Base-by-base conservation (phyloP, 2,888 invertebrate species). In the Tryphoninae sp. region DNA sequence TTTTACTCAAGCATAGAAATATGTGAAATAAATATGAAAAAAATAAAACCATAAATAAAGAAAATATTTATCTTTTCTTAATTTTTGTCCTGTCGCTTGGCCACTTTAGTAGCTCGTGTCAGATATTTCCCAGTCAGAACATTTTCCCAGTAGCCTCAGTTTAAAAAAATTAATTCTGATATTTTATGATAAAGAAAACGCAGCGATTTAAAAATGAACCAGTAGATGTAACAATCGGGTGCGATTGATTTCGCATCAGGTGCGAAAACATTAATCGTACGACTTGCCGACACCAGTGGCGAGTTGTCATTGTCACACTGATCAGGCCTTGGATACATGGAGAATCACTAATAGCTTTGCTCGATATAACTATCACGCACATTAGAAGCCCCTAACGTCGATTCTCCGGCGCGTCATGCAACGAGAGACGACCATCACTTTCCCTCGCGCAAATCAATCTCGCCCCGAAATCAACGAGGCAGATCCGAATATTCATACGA, bases 401-500 rank as follows among this genome's bases (percentile, higher is more conserved):
- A 19, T 62, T 49, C 67, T 49, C 33, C 62, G 26, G 65, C 64
- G 51, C 33, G 74, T 75, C 69, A 74, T 67, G 67, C 55, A 62
- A 62, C 76, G 68, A 61, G 62, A 77, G 53, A 62, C 68, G 59
- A 77, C 76, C 64, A 82, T 82, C 79, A 82, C 79, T 82, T 79
- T 79, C 76, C 79, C 79, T 82, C 76, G 62, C 53, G 58, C 72
- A 76, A 79, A 82, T 82, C 82, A 82, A 82, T 85, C 82, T 82
- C 81, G 75, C 79, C 53, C 81, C 77, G 80, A 26, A 84, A 84
- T 83, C 86, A 85, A 86, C 86, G 87, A 76, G 68, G 84, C 80
- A 83, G 84, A 84, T 85, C 85, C 87, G 86, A 88, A 88, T 87
- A 88, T 87, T 88, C 89, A 85, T 89, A 85, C 83, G 86, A 81